These are phyloP conservation scores for Chironomus striatipennis DNA, from an alignment of 1,140 invertebrate genomes.

Conservation along the genomic window DNA sequence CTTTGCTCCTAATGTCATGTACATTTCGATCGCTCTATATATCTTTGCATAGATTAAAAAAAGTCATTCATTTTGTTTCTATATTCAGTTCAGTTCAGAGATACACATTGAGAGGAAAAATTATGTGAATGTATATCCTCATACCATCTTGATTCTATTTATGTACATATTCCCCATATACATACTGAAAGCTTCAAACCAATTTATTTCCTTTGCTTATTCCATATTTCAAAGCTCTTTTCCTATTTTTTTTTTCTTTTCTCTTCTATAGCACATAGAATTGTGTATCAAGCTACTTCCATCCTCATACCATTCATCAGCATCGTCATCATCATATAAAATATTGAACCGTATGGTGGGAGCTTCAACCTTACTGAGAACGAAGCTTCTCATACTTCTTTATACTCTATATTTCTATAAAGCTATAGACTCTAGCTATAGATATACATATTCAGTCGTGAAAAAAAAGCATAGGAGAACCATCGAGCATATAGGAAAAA, in stretches of 20 bases:
- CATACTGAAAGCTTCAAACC: neutral
- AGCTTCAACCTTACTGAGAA: neutral
- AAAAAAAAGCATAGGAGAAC: constrained; percentile 17
- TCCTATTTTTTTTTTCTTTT: neutral
- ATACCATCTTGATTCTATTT: neutral
- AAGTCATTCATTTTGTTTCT: constrained; percentile 5
- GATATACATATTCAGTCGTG: neutral
- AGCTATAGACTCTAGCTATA: neutral
- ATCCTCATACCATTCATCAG: constrained; percentile 6
- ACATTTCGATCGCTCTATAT: constrained; percentile 12
- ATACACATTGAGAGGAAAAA: neutral
- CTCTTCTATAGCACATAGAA: neutral
- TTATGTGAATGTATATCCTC: neutral
- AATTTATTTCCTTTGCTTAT: constrained; percentile 9
- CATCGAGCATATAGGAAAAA: constrained; percentile 23
- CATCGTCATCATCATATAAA: neutral
- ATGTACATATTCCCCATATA: neutral
- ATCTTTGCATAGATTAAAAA: constrained; percentile 9
- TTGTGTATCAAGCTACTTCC: too few species aligned
- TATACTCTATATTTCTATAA: neutral
- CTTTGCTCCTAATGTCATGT: constrained; percentile 16
- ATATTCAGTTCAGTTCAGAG: neutral
- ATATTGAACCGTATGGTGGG: neutral
- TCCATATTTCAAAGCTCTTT: neutral
- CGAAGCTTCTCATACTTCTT: neutral